Percentiles rank a stretch among this genome's conserved stretches.
Evolutionary conservation across 92 coral and sea anemone species (phyloP).

Genomic region (Porites rus): DNA sequence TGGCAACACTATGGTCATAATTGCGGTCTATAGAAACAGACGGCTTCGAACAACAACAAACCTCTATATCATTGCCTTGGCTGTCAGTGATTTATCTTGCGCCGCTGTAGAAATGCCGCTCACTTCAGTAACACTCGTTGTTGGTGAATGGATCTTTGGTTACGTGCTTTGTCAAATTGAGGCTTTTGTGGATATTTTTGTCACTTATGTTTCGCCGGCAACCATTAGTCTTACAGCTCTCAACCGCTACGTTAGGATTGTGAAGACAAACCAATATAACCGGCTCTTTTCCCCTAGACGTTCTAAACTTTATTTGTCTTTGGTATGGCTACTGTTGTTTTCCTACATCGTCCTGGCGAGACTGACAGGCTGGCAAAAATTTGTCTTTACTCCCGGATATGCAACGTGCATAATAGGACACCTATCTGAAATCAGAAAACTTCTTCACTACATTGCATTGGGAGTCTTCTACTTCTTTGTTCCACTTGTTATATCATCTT

Average conservation of each 20-base stretch:
- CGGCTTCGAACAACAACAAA: constrained; percentile 16
- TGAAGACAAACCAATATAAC: not conserved
- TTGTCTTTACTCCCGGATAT: not conserved
- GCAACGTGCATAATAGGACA: constrained; percentile 5
- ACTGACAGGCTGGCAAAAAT: not conserved
- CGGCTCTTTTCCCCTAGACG: not conserved
- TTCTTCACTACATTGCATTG: not conserved
- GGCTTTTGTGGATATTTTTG: constrained; percentile 18
- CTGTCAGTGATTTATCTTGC: constrained; percentile 3
- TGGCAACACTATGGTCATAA: constrained; percentile 3
- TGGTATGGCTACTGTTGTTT: not conserved
- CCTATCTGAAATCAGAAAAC: not conserved
- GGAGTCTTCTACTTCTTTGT: not conserved
- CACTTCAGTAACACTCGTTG: not conserved
- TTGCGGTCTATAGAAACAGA: not conserved
- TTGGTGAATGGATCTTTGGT: constrained; percentile 14
- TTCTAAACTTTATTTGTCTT: not conserved
- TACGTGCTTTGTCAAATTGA: not conserved
- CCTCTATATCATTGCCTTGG: constrained; percentile 10
- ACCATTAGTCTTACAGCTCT: constrained; percentile 1
- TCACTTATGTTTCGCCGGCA: constrained; percentile 1
- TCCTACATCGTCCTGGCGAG: not conserved
- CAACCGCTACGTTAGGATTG: not conserved
- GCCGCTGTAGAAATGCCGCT: constrained; percentile 20
- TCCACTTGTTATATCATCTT: not conserved